Evolutionary conservation across 2,888 invertebrate species (phyloP), one percentile per base, ranked within the genome.

Genomic region (Drosophila acutilabella): DNA sequence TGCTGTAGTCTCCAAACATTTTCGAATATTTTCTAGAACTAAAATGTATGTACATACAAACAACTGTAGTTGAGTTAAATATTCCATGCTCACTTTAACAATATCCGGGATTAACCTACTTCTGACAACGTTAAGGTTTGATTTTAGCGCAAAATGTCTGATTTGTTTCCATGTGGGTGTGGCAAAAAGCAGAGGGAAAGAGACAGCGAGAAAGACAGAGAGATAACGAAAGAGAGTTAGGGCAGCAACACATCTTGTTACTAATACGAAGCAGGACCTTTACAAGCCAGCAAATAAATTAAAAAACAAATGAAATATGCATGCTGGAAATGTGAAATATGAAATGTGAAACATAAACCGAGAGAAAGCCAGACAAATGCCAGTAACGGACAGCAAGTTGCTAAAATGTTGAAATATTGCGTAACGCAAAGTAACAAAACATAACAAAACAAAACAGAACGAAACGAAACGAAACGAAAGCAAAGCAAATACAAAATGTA

Each of bases 251-350:
- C 2, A 45, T 54, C 41, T 23, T 14, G 33, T 59, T 47, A 51
- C 58, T 56, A 66, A 66, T 66, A 41, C 56, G 47, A 10, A 56
- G 26, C 48, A 16, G 23, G 20, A 10, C 10, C 41, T 41, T 41
- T 10, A 56, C 48, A 18, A 47, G 20, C 40, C 54, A 26, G 38
- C 64, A 71, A 74, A 61, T 58, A 69, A 62, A 71, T 75, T 51
- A 67, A 75, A 71, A 61, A 71, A 62, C 53, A 70, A 72, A 77
- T 75, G 45, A 71, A 73, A 76, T 68, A 74, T 71, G 67, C 56
- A 20, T 57, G 54, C 38, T 41, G 30, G 33, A 51, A 58, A 53
- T 52, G 52, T 57, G 52, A 57, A 50, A 60, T 59, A 41, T 66
- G 45, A 62, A 60, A 45, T 54, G 23, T 52, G 48, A 50, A 51